A percentile compares a stretch with the other conserved stretches of the same genome.
These are phyloP conservation scores for Octodonta nipae DNA, from an alignment of 2,888 invertebrate species.

Conservation along the genomic window DNA sequence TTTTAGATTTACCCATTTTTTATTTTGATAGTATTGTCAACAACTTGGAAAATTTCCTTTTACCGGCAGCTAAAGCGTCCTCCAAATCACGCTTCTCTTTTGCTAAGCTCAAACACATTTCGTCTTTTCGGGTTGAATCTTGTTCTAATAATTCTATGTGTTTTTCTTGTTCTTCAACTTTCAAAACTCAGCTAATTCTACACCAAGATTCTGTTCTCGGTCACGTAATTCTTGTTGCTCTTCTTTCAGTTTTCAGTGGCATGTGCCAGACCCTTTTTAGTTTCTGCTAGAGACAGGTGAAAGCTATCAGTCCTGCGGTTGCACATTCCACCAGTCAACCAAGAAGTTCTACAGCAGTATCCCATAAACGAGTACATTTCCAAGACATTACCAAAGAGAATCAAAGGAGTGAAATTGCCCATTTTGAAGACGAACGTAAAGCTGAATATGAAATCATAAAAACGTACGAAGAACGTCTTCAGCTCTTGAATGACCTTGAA, in stretches of 20 bases:
- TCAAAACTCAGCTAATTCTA: slow-evolving; percentile 44
- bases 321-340: no score
- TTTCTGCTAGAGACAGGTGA: slow-evolving; percentile 41
- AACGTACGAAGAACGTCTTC: no score
- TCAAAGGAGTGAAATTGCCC: no score
- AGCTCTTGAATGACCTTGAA: no score
- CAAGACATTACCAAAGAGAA: no score
- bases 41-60: slow-evolving; percentile 38
- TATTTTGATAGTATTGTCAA: slow-evolving; percentile 43
- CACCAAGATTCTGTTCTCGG: slow-evolving; percentile 33
- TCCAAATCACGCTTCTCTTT: slow-evolving; percentile 46
- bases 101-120: slow-evolving; percentile 44
- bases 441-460: no score
- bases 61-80: slow-evolving; percentile 32
- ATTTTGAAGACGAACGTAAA: no score
- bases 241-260: slow-evolving; percentile 35
- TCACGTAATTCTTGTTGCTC: slow-evolving; percentile 39
- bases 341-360: no score
- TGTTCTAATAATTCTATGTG: slow-evolving; percentile 42
- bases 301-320: slow-evolving; percentile 46
- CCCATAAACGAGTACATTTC: no score
- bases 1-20: slow-evolving; percentile 40
- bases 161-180: slow-evolving; percentile 41
- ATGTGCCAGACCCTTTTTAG: slow-evolving; percentile 41
- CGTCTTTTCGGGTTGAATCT: slow-evolving; percentile 43